These are phyloP conservation scores for Actinia equina DNA, from an alignment of 64 coral and sea anemone species.

Conservation along the genomic window DNA sequence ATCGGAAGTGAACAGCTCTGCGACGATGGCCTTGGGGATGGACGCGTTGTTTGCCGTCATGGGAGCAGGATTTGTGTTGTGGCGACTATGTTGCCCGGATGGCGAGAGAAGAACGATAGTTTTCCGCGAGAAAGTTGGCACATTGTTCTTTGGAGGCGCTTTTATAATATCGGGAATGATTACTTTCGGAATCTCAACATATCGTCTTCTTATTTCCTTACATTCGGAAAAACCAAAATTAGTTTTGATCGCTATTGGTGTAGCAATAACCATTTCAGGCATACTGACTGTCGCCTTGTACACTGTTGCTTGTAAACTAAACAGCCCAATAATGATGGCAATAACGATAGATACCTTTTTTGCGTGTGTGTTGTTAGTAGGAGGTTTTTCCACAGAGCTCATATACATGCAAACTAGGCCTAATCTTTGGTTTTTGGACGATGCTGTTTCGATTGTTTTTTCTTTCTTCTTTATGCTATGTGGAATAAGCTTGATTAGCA, in stretches of 20 bases:
- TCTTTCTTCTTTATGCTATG: background rate
- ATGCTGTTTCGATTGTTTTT: background rate
- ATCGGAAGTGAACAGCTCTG: background rate
- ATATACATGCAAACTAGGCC: background rate
- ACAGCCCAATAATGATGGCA: background rate
- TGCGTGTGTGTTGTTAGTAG: background rate
- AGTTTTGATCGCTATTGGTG: background rate
- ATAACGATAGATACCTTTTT: slow-evolving; percentile 5
- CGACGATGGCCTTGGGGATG: background rate
- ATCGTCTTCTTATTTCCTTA: background rate
- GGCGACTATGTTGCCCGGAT: background rate
- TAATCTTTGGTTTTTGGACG: slow-evolving; percentile 7
- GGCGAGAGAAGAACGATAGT: no score
- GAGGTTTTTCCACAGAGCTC: background rate
- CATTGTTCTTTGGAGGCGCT: background rate
- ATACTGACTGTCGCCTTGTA: background rate
- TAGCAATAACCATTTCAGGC: background rate
- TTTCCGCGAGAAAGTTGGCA: background rate
- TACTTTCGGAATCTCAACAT: background rate
- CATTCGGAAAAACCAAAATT: background rate
- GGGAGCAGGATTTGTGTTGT: background rate
- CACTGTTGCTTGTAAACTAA: background rate
- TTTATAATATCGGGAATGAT: background rate
- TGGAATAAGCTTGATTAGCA: background rate
- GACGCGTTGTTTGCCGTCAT: background rate